A percentile compares a stretch with the other conserved stretches of the same genome.
Evolutionary conservation across 2,888 invertebrate genomes (phyloP).

Genomic region (Campoletis raptor): DNA sequence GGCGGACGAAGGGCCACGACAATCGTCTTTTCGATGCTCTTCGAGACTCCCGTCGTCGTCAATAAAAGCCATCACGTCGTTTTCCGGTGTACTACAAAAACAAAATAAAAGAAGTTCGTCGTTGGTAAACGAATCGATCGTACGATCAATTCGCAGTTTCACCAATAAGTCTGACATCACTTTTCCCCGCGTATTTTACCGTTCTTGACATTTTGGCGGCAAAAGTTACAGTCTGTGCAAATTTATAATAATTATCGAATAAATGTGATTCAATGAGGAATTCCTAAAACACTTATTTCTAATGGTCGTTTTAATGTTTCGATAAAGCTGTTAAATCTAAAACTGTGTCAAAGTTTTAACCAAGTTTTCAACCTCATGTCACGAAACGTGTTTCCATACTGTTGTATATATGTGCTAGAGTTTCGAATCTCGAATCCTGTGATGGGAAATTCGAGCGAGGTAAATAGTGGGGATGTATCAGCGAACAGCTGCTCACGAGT

Average conservation of each 20-base stretch:
- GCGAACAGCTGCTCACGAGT: conserved; percentile 46
- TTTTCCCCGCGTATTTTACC: not conserved
- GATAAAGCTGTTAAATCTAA: not conserved
- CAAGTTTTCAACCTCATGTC: conserved; percentile 10
- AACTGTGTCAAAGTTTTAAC: not conserved
- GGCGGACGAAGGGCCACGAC: conserved; percentile 84
- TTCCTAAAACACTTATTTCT: not conserved
- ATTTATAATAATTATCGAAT: not conserved
- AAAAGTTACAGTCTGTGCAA: not conserved
- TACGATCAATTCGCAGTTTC: not conserved
- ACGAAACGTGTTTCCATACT: conserved; percentile 38
- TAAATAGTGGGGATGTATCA: conserved; percentile 7
- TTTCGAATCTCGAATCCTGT: not conserved
- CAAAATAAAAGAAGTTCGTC: not conserved
- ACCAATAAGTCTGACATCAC: not conserved
- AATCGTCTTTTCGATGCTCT: conserved; percentile 83
- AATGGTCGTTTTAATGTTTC: not conserved
- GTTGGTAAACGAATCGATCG: not conserved
- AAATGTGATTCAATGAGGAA: not conserved
- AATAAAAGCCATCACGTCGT: conserved; percentile 91
- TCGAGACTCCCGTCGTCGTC: conserved; percentile 90
- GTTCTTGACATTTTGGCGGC: not conserved
- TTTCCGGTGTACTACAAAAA: conserved; percentile 86
- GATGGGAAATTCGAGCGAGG: conserved; percentile 6
- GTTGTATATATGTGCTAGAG: not conserved